Evolutionary conservation across 2,888 invertebrate genomes (phyloP), one percentile per base, ranked within the genome.

Genomic region (Ferdinandea cuprea): DNA sequence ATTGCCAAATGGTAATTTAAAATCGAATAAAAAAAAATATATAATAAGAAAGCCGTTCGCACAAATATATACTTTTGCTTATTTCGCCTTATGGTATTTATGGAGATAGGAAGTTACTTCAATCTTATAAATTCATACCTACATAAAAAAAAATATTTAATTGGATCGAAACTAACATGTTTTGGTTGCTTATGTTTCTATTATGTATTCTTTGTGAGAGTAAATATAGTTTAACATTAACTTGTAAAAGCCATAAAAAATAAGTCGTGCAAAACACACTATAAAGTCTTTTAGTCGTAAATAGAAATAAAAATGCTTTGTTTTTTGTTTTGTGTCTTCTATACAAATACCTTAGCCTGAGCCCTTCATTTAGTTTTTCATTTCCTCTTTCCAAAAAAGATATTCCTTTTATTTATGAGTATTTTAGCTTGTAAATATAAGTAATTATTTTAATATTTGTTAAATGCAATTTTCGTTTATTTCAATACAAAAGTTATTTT

Each of bases 381-480:
- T 63, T 30, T 15, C 66, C 19, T 65, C 32, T 37, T 40, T 50
- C 63, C 19, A 65, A 21, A 17, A 50, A 37, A 15, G 40, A 3
- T 21, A 48, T 40, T 56, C 35, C n/a, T n/a, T n/a, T 7, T 42
- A 28, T 42, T 17, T 21, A 19, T 44, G 30, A 42, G 30, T 46
- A 19, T 61, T 32, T 21, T 37, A 65, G 50, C 48, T 65, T 73
- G 54, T 73, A 65, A 19, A 73, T 65, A 73, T 46, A 56, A 40
- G 19, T 48, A 4, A 8, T 8, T 44, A 28, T 13, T 25, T 56
- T 58, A 25, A 48, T 30, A 21, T 42, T 21, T 50, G 30, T 40
- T 52, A 44, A 61, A 46, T 63, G 68, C 74, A 80, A 80, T 80
- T 80, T 80, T 80, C 79, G 79, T 80, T 74, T 72, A 30, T 17